Percentiles rank a stretch among this genome's conserved stretches.
phyloP scores from a whole-genome alignment of 2,888 invertebrate species.

The Auanema sp. region DNA sequence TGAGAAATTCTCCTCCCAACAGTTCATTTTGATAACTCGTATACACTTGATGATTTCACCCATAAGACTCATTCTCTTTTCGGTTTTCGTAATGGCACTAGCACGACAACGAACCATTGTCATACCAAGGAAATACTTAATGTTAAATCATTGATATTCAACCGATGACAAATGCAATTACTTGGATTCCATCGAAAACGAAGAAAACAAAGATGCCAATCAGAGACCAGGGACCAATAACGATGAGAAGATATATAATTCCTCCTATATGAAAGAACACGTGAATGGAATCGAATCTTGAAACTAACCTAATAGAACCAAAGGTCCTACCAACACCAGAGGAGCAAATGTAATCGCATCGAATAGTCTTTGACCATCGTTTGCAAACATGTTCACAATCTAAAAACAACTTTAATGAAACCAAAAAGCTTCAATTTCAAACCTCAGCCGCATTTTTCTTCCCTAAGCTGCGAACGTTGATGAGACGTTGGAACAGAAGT shows the following conservation, averaged over 20 bases:
- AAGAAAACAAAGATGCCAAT: conserved; percentile 65
- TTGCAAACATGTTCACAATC: conserved; percentile 67
- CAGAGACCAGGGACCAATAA: conserved; percentile 67
- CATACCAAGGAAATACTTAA: conserved; percentile 58
- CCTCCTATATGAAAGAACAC: conserved; percentile 33
- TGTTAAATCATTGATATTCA: background rate
- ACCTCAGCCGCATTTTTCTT: conserved; percentile 66
- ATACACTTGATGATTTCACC: conserved; percentile 71
- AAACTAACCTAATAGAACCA: conserved; percentile 62
- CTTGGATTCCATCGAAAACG: conserved; percentile 65
- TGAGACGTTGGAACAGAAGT: conserved; percentile 65
- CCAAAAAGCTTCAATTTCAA: background rate
- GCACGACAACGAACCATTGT: conserved; percentile 60
- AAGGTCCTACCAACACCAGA: conserved; percentile 65
- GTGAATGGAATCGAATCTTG: no score
- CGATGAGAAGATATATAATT: conserved; percentile 63
- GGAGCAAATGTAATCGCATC: conserved; percentile 66
- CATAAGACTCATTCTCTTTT: conserved; percentile 64
- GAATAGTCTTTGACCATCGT: conserved; percentile 67
- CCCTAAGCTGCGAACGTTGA: conserved; percentile 61
- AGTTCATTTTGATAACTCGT: conserved; percentile 73
- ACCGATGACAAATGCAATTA: conserved; percentile 24
- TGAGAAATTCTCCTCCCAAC: conserved; percentile 73
- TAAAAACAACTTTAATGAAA: conserved; percentile 35
- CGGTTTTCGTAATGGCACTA: conserved; percentile 59